Conservation (phyloP, 2,888 invertebrate genomes). For the Cyclophora punctaria region DNA sequence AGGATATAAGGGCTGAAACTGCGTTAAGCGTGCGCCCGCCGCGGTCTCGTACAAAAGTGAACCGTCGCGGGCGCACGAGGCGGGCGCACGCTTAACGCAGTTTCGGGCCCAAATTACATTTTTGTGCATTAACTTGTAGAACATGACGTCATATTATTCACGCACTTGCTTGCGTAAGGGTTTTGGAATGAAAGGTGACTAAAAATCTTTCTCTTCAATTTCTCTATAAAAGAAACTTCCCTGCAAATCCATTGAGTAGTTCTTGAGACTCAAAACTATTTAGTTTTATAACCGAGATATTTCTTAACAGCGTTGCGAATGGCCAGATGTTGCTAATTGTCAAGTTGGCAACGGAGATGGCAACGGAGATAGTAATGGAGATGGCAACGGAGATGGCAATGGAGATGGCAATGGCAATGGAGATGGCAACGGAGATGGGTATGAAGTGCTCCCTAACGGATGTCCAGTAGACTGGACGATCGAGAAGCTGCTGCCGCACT, state of each 20-base stretch:
- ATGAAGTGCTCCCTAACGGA: slow-evolving; percentile 17
- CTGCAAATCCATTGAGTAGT: too few species aligned
- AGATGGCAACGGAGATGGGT: not conserved
- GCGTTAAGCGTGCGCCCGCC: too few species aligned
- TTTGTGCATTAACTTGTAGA: not conserved
- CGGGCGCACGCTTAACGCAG: too few species aligned
- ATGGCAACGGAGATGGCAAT: not conserved
- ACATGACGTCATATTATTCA: not conserved
- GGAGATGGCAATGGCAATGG: too few species aligned
- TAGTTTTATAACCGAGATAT: too few species aligned
- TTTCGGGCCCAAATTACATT: too few species aligned
- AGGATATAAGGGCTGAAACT: not conserved
- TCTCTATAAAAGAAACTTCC: too few species aligned
- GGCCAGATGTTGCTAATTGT: slow-evolving; percentile 16
- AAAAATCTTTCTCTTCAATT: too few species aligned
- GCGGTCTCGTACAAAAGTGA: too few species aligned
- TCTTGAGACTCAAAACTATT: too few species aligned
- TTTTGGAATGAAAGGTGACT: not conserved
- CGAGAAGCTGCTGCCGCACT: slow-evolving; percentile 32
- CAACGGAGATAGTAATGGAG: not conserved
- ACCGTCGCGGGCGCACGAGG: too few species aligned
- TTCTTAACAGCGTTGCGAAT: slow-evolving; percentile 18
- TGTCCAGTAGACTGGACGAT: slow-evolving; percentile 28
- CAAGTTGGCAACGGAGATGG: not conserved
- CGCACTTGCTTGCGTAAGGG: slow-evolving; percentile 3